Percentiles rank a stretch among this genome's conserved stretches.
These are phyloP conservation scores for Drosophila sturtevanti DNA, from an alignment of 1,140 invertebrate species.

Conservation along the genomic window DNA sequence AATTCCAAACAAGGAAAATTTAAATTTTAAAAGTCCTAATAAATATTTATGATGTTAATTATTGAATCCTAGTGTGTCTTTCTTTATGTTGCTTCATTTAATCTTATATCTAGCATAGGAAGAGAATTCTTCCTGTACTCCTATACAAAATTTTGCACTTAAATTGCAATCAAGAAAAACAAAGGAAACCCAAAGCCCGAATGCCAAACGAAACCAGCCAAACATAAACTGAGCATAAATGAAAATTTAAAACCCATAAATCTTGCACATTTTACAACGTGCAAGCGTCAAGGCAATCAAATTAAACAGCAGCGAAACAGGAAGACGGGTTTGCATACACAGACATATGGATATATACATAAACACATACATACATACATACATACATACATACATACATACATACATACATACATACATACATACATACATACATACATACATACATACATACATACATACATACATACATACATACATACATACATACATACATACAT, in stretches of 20 bases:
- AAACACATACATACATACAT: not conserved
- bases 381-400: not conserved
- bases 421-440: too few species aligned
- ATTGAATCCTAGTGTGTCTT: too few species aligned
- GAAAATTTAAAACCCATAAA: constrained; percentile 21
- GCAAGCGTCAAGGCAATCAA: constrained; percentile 7
- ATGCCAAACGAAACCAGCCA: not conserved
- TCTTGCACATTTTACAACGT: constrained; percentile 11
- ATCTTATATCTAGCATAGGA: too few species aligned
- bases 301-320: constrained; percentile 8
- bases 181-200: not conserved
- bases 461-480: too few species aligned
- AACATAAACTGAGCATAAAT: constrained; percentile 1
- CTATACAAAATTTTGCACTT: constrained; percentile 6
- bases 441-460: not conserved
- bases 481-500: too few species aligned
- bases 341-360: too few species aligned
- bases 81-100: too few species aligned
- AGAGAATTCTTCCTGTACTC: too few species aligned
- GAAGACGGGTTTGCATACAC: not conserved
- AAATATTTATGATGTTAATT: too few species aligned
- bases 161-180: constrained; percentile 12
- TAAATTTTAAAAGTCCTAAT: too few species aligned
- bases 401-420: too few species aligned
- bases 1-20: too few species aligned